A percentile compares a stretch with the other conserved stretches of the same genome.
phyloP scores from a whole-genome alignment of 1,140 invertebrate species.

The Euwallacea fornicatus region DNA sequence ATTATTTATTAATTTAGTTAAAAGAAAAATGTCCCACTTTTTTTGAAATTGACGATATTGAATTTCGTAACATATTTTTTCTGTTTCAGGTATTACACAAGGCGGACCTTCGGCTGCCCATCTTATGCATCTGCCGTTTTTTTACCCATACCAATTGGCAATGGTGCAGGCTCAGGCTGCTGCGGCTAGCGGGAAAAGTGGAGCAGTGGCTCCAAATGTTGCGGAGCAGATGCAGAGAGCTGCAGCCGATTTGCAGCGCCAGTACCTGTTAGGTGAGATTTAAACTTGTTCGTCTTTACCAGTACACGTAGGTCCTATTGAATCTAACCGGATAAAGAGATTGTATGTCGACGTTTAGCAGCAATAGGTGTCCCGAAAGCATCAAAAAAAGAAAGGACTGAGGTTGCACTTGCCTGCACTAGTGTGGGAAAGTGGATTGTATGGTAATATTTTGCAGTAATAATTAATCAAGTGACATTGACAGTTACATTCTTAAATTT shows the following conservation, averaged over 20 bases:
- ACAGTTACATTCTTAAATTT: no score
- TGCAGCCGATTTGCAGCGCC: constrained; percentile 86
- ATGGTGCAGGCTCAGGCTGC: constrained; percentile 63
- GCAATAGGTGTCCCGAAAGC: no score
- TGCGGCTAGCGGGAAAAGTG: constrained; percentile 53
- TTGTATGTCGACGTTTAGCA: no score
- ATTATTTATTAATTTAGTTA: no score
- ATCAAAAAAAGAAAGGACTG: no score
- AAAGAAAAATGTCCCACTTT: neutral
- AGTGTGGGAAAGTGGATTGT: no score
- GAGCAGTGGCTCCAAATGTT: constrained; percentile 56
- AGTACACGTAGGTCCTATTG: no score
- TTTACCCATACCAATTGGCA: constrained; percentile 81
- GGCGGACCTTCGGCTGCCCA: constrained; percentile 67
- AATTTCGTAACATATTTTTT: neutral
- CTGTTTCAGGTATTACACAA: constrained; percentile 48
- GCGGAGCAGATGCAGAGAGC: constrained; percentile 75
- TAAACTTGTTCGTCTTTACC: no score
- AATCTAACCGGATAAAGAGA: no score
- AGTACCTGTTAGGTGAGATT: constrained; percentile 74
- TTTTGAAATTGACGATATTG: neutral
- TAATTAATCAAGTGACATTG: no score
- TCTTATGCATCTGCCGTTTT: constrained; percentile 80
- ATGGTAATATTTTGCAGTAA: no score
- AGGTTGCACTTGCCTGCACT: no score